Evolutionary conservation across 2,888 invertebrate species (phyloP), one percentile per base, ranked within the genome.

Genomic region (Escarpia spicata): DNA sequence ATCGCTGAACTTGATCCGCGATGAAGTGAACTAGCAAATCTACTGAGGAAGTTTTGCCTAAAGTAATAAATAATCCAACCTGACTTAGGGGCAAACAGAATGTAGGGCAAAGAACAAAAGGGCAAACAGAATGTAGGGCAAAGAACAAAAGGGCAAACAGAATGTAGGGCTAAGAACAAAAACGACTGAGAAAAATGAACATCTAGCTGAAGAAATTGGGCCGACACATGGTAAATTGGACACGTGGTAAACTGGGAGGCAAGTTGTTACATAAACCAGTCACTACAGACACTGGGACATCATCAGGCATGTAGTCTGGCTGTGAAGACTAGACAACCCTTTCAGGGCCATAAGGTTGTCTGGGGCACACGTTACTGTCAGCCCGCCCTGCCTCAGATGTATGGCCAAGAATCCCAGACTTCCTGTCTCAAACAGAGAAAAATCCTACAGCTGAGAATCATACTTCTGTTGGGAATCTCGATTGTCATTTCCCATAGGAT

Each of bases 341-440:
- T 75, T 75, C 75, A 75, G 75, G 75, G 75, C 75, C 75, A 75
- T n/a, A 75, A 75, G 75, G 19, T 19, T 75, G 75, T 75, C 75
- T 75, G 75, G 75, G 75, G 75, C 75, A 75, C n/a, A 4, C 6
- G 26, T 75, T 75, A 19, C 19, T 75, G 75, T 26, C 75, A 75
- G 75, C 75, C 75, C 0, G 52, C 52, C 26, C 75, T 26, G 75
- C n/a, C 75, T 75, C 26, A 75, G 75, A 75, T 75, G n/a, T 75
- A 75, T 75, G 75, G n/a, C 75, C 19, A n/a, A 75, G 75, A 75
- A 75, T 75, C 75, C 75, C 2, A 75, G 75, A 75, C 6, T 75
- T n/a, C 75, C 75, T 26, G 26, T 26, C 75, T 26, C 75, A 75
- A 75, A 37, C 37, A 37, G 37, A 37, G 37, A 37, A 37, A 37